Base-by-base conservation (phyloP, 1,140 invertebrate genomes). In the Tigriopus japonicus region DNA sequence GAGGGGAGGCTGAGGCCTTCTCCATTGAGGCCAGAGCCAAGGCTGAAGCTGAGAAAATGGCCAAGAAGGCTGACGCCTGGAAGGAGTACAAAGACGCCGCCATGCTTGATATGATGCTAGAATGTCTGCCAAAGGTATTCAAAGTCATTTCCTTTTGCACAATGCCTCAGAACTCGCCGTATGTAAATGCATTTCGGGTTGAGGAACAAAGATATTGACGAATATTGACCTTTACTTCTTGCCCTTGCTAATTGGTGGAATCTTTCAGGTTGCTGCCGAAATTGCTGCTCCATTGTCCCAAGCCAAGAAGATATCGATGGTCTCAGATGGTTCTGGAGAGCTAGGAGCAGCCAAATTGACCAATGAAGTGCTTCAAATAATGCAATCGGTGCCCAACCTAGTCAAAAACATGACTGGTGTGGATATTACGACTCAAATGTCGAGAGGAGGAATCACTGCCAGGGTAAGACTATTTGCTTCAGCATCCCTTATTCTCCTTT, bases 31-130 rank as follows among this genome's bases (percentile, higher is more conserved):
- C 87, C 1, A 92, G 91, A 71, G 92, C 91, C 0, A 87, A 83
- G 66, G 76, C 76, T 35, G 92, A 97, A 69, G 89, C 91, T 6
- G 89, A 92, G 73, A 90, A 93, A 75, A 93, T 96, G 85, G 81
- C 84, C 0, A 90, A 90, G 73, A 97, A 97, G 70, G 93, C 92
- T 10, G 89, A 93, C 66, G 93, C 93, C 21, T 96, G 84, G 81
- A 88, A 86, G 68, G 88, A 95, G 68, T 98, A 95, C 69, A 87
- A 90, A 64, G 88, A 87, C 63, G 92, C 93, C 52, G 93, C 93
- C 41, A 92, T 96, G 82, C 81, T 95, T 56, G 92, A 97, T 68
- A 96, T 97, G 92, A 82, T 95, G 68, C 78, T 98, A 19, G 88
- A 95, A 59, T 87, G 86, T n/a, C 72, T 97, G 67, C 92, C 93